Evolutionary conservation across 2,113 vertebrate species (phyloP).

Genomic region (Manacus vitellinus): DNA sequence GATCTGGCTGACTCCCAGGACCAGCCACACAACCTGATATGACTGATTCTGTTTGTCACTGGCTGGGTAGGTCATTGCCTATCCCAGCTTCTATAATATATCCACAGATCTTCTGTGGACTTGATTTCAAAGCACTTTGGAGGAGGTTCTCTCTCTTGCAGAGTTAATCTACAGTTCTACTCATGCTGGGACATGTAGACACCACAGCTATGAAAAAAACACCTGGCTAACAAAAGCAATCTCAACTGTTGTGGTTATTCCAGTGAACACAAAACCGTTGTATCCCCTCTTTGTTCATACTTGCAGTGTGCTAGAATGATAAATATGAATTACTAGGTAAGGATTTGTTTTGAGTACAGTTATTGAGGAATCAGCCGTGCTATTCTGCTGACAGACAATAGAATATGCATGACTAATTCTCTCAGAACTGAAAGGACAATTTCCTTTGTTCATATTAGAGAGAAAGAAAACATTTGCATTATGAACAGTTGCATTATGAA

Average conservation of each 20-base stretch:
- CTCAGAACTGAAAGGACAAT: background rate
- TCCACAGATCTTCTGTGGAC: background rate
- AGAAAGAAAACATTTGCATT: conserved; percentile 41
- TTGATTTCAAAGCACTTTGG: background rate
- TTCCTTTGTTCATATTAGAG: background rate
- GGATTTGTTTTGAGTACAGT: background rate
- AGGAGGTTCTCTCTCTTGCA: background rate
- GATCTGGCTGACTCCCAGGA: background rate
- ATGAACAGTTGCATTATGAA: conserved; percentile 19
- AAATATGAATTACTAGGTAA: background rate
- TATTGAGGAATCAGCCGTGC: background rate
- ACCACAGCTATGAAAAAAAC: background rate
- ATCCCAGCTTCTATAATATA: background rate
- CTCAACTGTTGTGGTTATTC: background rate
- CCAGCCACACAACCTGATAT: background rate
- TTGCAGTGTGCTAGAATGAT: background rate
- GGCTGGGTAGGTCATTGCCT: background rate
- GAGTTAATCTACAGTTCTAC: background rate
- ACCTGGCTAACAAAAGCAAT: background rate
- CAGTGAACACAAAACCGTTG: background rate
- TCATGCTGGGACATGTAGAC: background rate
- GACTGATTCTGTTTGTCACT: background rate
- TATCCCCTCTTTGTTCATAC: background rate
- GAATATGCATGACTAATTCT: background rate
- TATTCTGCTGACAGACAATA: background rate